Conservation (phyloP, 2,797 vertebrate species). For the Chelon auratus region DNA sequence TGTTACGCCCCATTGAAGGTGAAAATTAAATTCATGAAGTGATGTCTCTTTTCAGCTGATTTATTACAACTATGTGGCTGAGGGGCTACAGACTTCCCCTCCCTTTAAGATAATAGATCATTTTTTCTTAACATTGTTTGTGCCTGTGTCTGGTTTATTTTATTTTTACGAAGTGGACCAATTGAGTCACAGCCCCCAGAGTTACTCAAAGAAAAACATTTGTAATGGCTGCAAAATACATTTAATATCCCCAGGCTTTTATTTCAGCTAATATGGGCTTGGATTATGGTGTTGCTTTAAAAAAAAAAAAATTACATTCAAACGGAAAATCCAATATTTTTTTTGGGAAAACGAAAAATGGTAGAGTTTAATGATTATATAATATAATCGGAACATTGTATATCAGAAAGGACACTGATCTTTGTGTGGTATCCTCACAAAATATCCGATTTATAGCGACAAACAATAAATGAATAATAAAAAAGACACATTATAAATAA, state of each 20-base stretch:
- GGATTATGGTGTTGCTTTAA: background rate
- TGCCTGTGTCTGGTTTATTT: background rate
- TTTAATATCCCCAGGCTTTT: background rate
- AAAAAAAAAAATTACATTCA: too few relatives aligned
- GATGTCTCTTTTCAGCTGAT: slow-evolving; percentile 70
- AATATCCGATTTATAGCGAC: too few relatives aligned
- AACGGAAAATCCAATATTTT: background rate
- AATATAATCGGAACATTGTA: too few relatives aligned
- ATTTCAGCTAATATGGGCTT: background rate
- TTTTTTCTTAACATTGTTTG: background rate
- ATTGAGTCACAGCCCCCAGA: too few relatives aligned
- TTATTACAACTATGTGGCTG: slow-evolving; percentile 32
- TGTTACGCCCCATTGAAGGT: slow-evolving; percentile 72
- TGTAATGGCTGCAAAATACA: background rate
- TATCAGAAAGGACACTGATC: too few relatives aligned
- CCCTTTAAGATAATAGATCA: background rate
- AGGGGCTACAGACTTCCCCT: background rate
- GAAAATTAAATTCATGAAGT: slow-evolving; percentile 68
- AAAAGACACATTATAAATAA: too few relatives aligned
- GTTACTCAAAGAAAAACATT: background rate
- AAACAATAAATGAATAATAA: too few relatives aligned
- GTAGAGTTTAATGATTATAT: too few relatives aligned
- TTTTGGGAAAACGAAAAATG: background rate
- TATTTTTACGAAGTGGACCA: too few relatives aligned
- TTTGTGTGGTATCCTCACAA: too few relatives aligned